Conservation (phyloP, 2,113 vertebrate species). For the Mystacornis crossleyi region DNA sequence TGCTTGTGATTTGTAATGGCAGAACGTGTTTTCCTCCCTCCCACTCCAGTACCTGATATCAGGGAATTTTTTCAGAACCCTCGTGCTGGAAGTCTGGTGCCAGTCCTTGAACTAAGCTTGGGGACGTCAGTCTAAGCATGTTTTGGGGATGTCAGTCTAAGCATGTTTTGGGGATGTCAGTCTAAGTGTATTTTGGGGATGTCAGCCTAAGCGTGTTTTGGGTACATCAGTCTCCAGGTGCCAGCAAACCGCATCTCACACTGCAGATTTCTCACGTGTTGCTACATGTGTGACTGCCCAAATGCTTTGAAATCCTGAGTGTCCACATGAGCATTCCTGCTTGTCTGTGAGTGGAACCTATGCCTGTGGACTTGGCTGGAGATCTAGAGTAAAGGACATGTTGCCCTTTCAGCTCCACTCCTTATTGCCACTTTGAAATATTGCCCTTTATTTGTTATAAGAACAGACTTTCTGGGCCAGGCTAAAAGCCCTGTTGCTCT, state of each 20-base stretch:
- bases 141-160: not conserved
- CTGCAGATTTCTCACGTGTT: not conserved
- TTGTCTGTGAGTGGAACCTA: not conserved
- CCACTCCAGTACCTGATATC: not conserved
- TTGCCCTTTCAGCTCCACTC: conserved; percentile 30
- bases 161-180: not conserved
- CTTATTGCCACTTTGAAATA: conserved; percentile 2
- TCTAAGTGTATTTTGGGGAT: not conserved
- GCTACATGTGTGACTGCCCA: not conserved
- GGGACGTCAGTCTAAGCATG: not conserved
- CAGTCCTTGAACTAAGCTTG: not conserved
- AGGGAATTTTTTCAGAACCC: not conserved
- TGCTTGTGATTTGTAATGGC: not conserved
- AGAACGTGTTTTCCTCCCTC: not conserved
- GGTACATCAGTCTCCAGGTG: not conserved
- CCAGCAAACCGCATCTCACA: not conserved
- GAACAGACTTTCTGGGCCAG: not conserved
- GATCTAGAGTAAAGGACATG: conserved; percentile 35
- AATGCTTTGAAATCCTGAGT: not conserved
- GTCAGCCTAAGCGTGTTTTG: not conserved
- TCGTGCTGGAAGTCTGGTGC: not conserved
- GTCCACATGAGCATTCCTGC: conserved; percentile 11
- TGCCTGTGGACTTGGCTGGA: conserved; percentile 41
- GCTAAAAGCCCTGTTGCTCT: not conserved
- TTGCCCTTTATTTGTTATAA: not conserved